Evolutionary conservation across 2,888 invertebrate species (phyloP).

Genomic region (Drosophila sordidula): DNA sequence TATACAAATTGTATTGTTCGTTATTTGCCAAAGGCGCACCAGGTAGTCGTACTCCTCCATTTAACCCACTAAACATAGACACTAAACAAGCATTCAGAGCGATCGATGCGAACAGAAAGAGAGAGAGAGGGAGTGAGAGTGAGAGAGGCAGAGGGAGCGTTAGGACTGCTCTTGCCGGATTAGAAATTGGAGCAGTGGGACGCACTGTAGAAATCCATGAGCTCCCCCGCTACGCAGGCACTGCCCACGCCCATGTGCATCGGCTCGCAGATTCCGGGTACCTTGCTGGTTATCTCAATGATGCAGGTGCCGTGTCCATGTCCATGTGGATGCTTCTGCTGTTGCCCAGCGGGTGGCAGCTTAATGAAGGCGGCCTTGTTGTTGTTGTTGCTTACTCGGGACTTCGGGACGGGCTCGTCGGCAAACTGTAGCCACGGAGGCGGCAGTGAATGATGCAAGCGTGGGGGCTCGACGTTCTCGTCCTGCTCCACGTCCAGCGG

Average conservation of each 20-base stretch:
- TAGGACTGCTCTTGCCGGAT: background rate
- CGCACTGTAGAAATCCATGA: slow-evolving; percentile 78
- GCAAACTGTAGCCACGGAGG: slow-evolving; percentile 71
- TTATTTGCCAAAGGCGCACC: slow-evolving; percentile 49
- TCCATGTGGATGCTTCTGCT: slow-evolving; percentile 53
- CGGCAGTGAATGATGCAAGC: slow-evolving; percentile 56
- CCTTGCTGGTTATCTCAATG: slow-evolving; percentile 82
- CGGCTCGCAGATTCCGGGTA: slow-evolving; percentile 80
- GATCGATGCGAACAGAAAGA: slow-evolving; percentile 14
- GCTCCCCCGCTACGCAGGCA: slow-evolving; percentile 83
- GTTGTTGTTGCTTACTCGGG: slow-evolving; percentile 17
- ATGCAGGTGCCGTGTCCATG: slow-evolving; percentile 68
- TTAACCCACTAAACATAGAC: slow-evolving; percentile 48
- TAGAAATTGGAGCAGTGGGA: slow-evolving; percentile 60
- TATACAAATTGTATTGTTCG: slow-evolving; percentile 37
- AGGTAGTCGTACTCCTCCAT: slow-evolving; percentile 68
- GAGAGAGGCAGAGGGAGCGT: background rate
- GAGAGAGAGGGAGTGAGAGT: background rate
- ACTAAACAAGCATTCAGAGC: slow-evolving; percentile 24
- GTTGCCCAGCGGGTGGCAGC: slow-evolving; percentile 43
- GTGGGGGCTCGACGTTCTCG: slow-evolving; percentile 30
- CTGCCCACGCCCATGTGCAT: slow-evolving; percentile 77
- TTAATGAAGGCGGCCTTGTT: slow-evolving; percentile 59
- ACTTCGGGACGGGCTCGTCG: slow-evolving; percentile 63
- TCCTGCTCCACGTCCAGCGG: slow-evolving; percentile 67